Base-by-base conservation (phyloP, 64 coral and sea anemone species). In the Stylophora pistillata region DNA sequence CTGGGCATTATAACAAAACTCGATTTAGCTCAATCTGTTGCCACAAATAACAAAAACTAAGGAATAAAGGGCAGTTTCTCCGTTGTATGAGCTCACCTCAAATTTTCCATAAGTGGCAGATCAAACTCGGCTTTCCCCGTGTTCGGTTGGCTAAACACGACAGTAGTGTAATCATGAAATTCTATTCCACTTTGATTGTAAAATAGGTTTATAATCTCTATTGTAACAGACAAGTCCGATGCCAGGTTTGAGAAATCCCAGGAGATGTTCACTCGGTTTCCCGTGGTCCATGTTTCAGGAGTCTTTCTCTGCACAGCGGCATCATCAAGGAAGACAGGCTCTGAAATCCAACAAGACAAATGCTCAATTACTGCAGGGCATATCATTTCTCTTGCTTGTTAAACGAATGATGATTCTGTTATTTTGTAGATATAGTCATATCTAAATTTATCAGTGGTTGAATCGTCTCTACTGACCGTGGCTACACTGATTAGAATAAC, bases 101-200 rank as follows among this genome's bases (percentile, higher is more conserved):
- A 30, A 41, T 63, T 30, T 7, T 27, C 5, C 27, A 82, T 31
- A 0, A 37, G 17, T 13, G 78, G 78, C 33, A 82, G 78, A 82
- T 82, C 17, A 82, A 82, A 82, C 30, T 64, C 78, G 27, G 58
- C 29, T 33, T 47, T 82, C 20, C 78, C 78, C 21, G 78, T 82
- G 37, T 82, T 82, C 37, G 9, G 56, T 34, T 82, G 78, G 14
- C 64, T 17, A 9, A 13, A 63, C 30, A 82, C 58, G 31, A 82
- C 78, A 25, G 58, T 65, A 21, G 64, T 65, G 37, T 62, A 63
- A 11, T 30, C 23, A 58, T 64, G 78, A 65, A 30, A 29, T 20
- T 63, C 30, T 10, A 63, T 60, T 15, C 28, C 30, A 13, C 17
- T 58, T 12, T 21, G 58, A 37, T 10, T 14, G 37, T 82, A 29